Evolutionary conservation across 2,888 invertebrate genomes (phyloP).

Genomic region (Tromatobia lineatoria): DNA sequence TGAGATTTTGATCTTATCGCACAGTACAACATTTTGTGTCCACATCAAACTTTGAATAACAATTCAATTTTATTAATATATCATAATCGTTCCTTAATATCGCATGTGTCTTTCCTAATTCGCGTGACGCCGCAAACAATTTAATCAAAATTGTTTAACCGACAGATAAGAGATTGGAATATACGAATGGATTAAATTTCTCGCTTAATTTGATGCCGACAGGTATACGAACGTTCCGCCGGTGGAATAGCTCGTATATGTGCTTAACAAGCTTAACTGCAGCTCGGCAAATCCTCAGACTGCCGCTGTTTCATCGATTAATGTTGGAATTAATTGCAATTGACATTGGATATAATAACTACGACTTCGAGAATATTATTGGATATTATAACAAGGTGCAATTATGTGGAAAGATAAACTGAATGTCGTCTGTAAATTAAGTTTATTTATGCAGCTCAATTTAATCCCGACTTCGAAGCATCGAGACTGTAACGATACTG

Average conservation of each 20-base stretch:
- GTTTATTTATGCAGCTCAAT: background rate
- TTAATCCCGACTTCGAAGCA: background rate
- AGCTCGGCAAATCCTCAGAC: background rate
- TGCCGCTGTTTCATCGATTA: background rate
- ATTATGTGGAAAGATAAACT: background rate
- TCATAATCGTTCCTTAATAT: background rate
- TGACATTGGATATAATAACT: background rate
- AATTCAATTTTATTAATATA: background rate
- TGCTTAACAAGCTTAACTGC: background rate
- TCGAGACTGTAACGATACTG: background rate
- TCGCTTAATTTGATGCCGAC: constrained; percentile 19
- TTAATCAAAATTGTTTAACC: background rate
- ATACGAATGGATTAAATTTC: constrained; percentile 8
- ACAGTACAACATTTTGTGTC: too few relatives aligned
- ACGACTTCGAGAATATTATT: background rate
- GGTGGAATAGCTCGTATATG: background rate
- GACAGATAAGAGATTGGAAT: background rate
- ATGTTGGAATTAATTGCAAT: background rate
- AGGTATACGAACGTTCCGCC: background rate
- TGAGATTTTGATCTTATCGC: background rate
- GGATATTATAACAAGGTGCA: background rate
- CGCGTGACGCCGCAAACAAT: background rate
- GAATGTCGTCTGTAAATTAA: background rate
- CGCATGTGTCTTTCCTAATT: background rate
- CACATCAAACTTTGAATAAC: too few relatives aligned